phyloP scores from a whole-genome alignment of 2,888 invertebrate genomes.

The Tipula confusa region DNA sequence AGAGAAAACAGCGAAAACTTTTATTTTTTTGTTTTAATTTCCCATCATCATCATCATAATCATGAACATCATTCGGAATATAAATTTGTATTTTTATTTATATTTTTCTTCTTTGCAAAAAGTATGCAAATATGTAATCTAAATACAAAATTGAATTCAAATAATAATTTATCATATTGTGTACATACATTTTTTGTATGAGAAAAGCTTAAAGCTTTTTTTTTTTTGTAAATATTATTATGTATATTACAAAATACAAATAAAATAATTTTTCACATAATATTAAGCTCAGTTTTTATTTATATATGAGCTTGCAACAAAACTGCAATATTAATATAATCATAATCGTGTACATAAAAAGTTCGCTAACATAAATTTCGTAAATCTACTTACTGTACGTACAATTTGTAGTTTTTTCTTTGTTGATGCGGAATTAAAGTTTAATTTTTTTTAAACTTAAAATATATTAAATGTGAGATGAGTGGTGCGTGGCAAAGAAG shows the following conservation, averaged over 20 bases:
- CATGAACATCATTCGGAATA: background rate
- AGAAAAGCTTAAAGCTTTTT: background rate
- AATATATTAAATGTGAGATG: too few relatives aligned
- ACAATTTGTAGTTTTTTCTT: too few relatives aligned
- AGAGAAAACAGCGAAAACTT: background rate
- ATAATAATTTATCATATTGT: slow-evolving; percentile 25
- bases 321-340: background rate
- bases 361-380: too few relatives aligned
- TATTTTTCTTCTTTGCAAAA: background rate
- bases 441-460: too few relatives aligned
- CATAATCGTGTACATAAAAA: background rate
- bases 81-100: background rate
- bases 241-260: background rate
- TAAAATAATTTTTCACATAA: background rate
- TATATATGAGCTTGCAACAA: background rate
- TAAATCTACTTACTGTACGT: too few relatives aligned
- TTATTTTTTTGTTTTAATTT: background rate
- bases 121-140: background rate
- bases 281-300: background rate
- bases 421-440: too few relatives aligned
- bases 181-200: too few relatives aligned
- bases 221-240: too few relatives aligned
- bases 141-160: slow-evolving; percentile 20
- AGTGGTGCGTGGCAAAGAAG: too few relatives aligned
- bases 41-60: background rate